Evolutionary conservation across 2,888 invertebrate species (phyloP), one percentile per base, ranked within the genome.

Genomic region (Trissolcus brochymenae): DNA sequence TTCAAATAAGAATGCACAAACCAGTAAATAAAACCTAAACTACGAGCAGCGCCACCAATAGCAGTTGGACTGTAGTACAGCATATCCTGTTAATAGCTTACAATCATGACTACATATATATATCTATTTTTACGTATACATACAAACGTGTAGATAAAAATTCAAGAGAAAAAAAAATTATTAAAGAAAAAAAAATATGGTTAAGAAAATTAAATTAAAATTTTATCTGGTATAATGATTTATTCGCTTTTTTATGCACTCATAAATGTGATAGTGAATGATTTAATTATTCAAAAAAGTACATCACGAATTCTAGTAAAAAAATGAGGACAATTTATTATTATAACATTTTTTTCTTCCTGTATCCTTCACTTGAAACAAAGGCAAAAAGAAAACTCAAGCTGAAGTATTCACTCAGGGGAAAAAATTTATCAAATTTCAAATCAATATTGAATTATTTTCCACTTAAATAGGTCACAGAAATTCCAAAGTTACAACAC

Each of bases 1-100:
- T 51, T 53, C 29, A 53, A 19, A 53, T 57, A 67, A 67, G 53
- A 67, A 67, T 67, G 29, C 51, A 53, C 16, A 55, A 67, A 57
- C 41, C 56, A 29, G 59, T 11, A 59, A 53, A 67, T 16, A 57
- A 66, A 51, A 50, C 40, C 50, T 59, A 67, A 67, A 59, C 50
- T 57, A 17, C 25, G 51, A 51, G 43, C 57, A 40, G 40, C 50
- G 40, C 50, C 40, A 57, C 21, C 50, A 51, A 53, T 59, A 16
- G 66, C 57, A 53, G 29, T 51, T 53, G 59, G 59, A 67, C 67
- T 67, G 40, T 51, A 66, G 46, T 21, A 49, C 56, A 57, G 53
- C 67, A 35, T 59, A 50, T 56, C 41, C 40, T 67, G 43, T 41
- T 67, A 67, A 57, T 53, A 67, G 51, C 57, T 67, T 17, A 41